Conservation (phyloP, 2,888 invertebrate genomes). For the Amphiduros pacificus region DNA sequence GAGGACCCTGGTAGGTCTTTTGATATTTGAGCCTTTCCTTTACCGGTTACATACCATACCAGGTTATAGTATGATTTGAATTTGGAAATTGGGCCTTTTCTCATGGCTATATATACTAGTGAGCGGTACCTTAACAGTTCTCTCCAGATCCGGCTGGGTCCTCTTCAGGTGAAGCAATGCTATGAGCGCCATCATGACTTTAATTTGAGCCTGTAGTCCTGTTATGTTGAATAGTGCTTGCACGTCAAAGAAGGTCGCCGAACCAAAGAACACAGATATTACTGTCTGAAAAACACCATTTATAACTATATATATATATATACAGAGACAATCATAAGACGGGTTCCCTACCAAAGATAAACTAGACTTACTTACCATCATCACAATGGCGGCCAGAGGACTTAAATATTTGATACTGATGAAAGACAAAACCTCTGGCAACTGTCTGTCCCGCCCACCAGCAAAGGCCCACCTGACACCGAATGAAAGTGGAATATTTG, state of each 20-base stretch:
- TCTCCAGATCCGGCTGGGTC: neutral
- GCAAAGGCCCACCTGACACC: constrained; percentile 33
- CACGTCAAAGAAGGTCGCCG: constrained; percentile 9
- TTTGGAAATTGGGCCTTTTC: too few species aligned
- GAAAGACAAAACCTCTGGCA: constrained; percentile 32
- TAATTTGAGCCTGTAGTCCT: constrained; percentile 2
- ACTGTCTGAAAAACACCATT: constrained; percentile 10
- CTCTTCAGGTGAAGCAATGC: constrained; percentile 5
- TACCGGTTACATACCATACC: too few species aligned
- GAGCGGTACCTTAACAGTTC: constrained; percentile 11
- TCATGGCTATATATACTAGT: too few species aligned
- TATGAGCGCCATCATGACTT: neutral
- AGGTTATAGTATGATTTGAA: too few species aligned
- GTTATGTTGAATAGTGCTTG: constrained; percentile 10
- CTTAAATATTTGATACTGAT: constrained; percentile 28
- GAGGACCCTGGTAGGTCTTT: too few species aligned
- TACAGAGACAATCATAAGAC: too few species aligned
- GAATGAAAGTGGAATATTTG: neutral
- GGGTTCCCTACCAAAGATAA: neutral
- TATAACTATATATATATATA: too few species aligned
- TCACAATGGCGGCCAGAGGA: constrained; percentile 36
- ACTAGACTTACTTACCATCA: constrained; percentile 30
- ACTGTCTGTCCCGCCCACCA: constrained; percentile 36
- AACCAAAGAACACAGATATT: neutral
- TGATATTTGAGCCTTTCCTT: too few species aligned